phyloP scores from a whole-genome alignment of 2,888 invertebrate species.

The Drosophila hamatofila region DNA sequence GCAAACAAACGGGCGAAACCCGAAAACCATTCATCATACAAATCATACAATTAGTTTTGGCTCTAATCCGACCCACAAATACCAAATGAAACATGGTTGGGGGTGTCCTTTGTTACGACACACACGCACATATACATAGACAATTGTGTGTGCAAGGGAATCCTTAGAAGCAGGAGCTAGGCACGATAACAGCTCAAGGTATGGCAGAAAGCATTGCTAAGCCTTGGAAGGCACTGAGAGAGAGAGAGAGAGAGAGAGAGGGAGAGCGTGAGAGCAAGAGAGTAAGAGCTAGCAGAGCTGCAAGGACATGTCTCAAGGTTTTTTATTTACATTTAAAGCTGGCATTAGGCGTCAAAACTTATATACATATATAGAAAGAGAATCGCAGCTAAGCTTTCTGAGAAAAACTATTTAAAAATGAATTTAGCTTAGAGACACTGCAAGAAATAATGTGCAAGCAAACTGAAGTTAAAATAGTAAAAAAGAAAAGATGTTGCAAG shows the following conservation, averaged over 20 bases:
- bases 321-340: conserved; percentile 5
- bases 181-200: conserved; percentile 32
- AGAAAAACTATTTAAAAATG: not conserved
- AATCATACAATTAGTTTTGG: conserved; percentile 75
- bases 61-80: conserved; percentile 78
- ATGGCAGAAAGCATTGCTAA: conserved; percentile 5
- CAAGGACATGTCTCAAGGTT: conserved; percentile 19
- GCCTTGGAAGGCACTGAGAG: not conserved
- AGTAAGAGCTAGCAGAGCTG: not conserved
- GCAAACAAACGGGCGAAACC: conserved; percentile 72
- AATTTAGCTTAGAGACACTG: not conserved
- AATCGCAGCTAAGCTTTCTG: conserved; percentile 1
- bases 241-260: not conserved
- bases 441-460: not conserved
- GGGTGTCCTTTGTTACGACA: conserved; percentile 60
- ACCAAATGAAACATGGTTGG: conserved; percentile 17
- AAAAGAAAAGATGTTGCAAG: not conserved
- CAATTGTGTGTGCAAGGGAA: conserved; percentile 42
- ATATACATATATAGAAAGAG: not conserved
- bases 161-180: conserved; percentile 64
- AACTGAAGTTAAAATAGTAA: not conserved
- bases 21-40: conserved; percentile 72
- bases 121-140: not conserved
- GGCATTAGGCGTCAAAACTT: conserved; percentile 2
- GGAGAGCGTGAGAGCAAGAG: not conserved